A percentile compares a stretch with the other conserved stretches of the same genome.
These are phyloP conservation scores for Zaprionus taronus DNA, from an alignment of 1,140 invertebrate genomes.

Conservation along the genomic window DNA sequence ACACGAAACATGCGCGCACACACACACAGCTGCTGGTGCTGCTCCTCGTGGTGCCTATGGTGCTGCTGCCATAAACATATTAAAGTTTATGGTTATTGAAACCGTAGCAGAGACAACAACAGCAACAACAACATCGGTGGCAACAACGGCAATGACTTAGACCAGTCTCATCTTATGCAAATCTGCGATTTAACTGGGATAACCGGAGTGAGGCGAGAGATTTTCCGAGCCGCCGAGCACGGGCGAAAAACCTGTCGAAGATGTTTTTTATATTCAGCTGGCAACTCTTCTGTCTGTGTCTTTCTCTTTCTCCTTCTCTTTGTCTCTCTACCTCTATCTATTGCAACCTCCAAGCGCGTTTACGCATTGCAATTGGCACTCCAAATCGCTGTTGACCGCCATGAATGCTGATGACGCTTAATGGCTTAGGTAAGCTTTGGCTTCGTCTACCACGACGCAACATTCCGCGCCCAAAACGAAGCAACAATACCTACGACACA, in stretches of 20 bases:
- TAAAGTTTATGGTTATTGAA: conserved; percentile 76
- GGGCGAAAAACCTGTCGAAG: conserved; percentile 64
- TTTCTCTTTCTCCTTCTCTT: conserved; percentile 15
- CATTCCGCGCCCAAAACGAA: conserved; percentile 46
- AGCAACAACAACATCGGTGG: conserved; percentile 30
- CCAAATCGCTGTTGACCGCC: conserved; percentile 70
- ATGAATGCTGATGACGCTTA: conserved; percentile 80
- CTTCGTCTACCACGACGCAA: conserved; percentile 53
- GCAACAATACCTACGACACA: conserved; percentile 22
- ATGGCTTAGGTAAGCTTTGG: conserved; percentile 45
- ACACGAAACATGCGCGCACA: conserved; percentile 21
- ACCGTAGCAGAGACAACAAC: conserved; percentile 51
- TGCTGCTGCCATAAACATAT: conserved; percentile 75
- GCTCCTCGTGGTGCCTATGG: neutral
- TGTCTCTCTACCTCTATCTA: conserved; percentile 1
- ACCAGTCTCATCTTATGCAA: conserved; percentile 55
- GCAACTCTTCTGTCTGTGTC: neutral
- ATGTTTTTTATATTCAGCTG: conserved; percentile 70
- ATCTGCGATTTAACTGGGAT: conserved; percentile 50
- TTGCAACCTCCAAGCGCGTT: conserved; percentile 53
- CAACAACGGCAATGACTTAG: conserved; percentile 19
- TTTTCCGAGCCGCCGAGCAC: conserved; percentile 26
- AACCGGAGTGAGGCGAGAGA: conserved; percentile 23
- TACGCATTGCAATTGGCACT: conserved; percentile 71
- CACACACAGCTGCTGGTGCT: conserved; percentile 44